A percentile compares a stretch with the other conserved stretches of the same genome.
Conservation (phyloP, 2,888 invertebrate genomes). For the Drosophila recens region DNA sequence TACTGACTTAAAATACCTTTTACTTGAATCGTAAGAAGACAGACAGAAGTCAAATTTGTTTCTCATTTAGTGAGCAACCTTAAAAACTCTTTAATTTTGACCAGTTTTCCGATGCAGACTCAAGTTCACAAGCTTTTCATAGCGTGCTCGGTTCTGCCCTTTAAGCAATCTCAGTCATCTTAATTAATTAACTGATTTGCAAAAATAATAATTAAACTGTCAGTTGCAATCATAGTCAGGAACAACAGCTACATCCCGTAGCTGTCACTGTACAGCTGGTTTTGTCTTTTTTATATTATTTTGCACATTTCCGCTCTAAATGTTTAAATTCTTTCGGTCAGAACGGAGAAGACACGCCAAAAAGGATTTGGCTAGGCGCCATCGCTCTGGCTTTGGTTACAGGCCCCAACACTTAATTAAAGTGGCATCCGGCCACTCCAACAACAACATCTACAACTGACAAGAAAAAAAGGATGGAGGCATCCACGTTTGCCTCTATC, state of each 20-base stretch:
- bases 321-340: conserved; percentile 62
- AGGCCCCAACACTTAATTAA: conserved; percentile 76
- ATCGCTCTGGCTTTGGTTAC: conserved; percentile 46
- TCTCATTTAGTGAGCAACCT: background rate
- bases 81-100: background rate
- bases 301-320: conserved; percentile 57
- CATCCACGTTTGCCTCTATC: conserved; percentile 44
- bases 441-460: conserved; percentile 30
- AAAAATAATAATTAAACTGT: conserved; percentile 77
- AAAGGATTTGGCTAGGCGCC: conserved; percentile 56
- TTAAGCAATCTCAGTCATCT: conserved; percentile 48
- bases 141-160: conserved; percentile 18
- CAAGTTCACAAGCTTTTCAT: background rate
- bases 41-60: background rate
- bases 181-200: conserved; percentile 72
- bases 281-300: conserved; percentile 20
- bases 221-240: conserved; percentile 54
- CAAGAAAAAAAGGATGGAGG: conserved; percentile 21
- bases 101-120: conserved; percentile 5
- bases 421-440: conserved; percentile 69
- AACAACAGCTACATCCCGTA: conserved; percentile 32
- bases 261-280: conserved; percentile 53
- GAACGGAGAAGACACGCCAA: conserved; percentile 44
- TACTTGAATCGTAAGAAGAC: conserved; percentile 5
- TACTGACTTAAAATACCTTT: conserved; percentile 18